Conservation (phyloP, 2,113 vertebrate species). For the Notothenia coriiceps region DNA sequence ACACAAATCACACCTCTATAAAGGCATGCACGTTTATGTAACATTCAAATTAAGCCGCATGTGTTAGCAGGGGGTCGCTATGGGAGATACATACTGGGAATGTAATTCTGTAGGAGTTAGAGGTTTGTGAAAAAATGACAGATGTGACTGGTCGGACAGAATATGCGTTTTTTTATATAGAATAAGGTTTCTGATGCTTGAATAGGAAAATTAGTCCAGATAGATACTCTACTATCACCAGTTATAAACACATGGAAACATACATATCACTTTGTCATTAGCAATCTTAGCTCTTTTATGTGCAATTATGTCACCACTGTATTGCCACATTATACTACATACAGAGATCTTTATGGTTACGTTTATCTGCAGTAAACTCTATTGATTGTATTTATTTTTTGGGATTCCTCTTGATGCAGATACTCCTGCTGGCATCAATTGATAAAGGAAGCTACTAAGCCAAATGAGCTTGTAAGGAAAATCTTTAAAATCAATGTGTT, state of each 20-base stretch:
- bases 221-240: not conserved
- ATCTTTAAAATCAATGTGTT: not conserved
- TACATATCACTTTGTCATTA: not conserved
- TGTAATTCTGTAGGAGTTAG: not conserved
- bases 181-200: slow-evolving; percentile 18
- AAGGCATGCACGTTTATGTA: slow-evolving; percentile 42
- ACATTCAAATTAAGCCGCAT: slow-evolving; percentile 34
- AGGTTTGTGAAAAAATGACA: not conserved
- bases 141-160: not conserved
- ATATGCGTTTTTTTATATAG: slow-evolving; percentile 2
- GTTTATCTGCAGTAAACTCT: not conserved
- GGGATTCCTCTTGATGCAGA: not conserved
- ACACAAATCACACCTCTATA: slow-evolving; percentile 35
- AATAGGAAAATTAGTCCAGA: not conserved
- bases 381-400: not conserved
- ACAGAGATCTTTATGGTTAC: not conserved
- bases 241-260: not conserved
- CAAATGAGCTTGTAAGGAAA: not conserved
- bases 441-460: not conserved
- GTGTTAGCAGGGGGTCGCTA: slow-evolving; percentile 4
- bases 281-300: not conserved
- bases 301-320: not conserved
- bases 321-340: not conserved
- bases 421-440: not conserved
- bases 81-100: not conserved